Conservation (phyloP, 2,113 vertebrate species). For the Pionites leucogaster region DNA sequence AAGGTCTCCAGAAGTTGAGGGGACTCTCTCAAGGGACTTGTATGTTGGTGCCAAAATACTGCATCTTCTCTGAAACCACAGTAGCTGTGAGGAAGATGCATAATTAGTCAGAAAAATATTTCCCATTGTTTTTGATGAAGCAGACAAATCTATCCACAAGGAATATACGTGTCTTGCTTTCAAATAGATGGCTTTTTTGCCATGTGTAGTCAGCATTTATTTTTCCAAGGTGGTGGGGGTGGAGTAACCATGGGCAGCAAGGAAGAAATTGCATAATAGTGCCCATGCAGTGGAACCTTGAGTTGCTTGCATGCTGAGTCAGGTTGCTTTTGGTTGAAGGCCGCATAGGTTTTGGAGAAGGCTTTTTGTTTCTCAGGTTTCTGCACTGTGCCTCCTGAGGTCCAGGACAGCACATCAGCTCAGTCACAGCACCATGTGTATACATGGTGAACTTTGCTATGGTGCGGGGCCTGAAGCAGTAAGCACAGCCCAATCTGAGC, state of each 20-base stretch:
- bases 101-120: background rate
- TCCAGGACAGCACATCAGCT: background rate
- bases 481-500: background rate
- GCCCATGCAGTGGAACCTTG: background rate
- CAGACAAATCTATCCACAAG: background rate
- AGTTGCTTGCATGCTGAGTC: rapidly evolving
- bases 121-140: rapidly evolving
- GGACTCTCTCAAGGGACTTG: background rate
- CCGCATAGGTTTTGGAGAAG: rapidly evolving
- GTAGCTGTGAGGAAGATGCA: rapidly evolving
- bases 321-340: rapidly evolving
- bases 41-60: background rate
- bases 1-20: background rate
- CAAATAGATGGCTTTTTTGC: background rate
- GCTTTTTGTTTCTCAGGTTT: background rate
- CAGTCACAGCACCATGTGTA: rapidly evolving
- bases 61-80: rapidly evolving
- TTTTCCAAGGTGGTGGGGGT: background rate
- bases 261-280: rapidly evolving
- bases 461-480: rapidly evolving
- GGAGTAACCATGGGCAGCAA: background rate
- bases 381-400: background rate
- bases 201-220: background rate
- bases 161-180: rapidly evolving
- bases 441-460: background rate